These are phyloP conservation scores for Falcaria lacertinaria DNA, from an alignment of 2,888 invertebrate genomes.

Conservation along the genomic window DNA sequence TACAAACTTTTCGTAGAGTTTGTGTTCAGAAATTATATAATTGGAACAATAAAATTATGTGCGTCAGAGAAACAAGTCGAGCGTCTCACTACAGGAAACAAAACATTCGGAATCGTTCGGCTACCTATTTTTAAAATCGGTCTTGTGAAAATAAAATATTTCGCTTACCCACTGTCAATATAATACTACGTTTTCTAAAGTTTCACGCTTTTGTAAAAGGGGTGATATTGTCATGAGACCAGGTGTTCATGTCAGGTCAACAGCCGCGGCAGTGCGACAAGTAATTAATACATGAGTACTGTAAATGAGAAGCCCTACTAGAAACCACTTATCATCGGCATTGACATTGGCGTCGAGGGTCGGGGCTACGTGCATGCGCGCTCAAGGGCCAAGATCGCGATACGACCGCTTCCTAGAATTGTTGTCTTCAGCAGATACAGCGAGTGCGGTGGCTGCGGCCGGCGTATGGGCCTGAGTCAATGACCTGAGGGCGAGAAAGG, in stretches of 20 bases:
- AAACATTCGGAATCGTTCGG: constrained; percentile 22
- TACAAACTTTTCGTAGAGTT: too few relatives aligned
- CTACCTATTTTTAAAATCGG: constrained; percentile 41
- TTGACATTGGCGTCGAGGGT: constrained; percentile 62
- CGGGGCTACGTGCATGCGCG: constrained; percentile 24
- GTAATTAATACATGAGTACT: constrained; percentile 11
- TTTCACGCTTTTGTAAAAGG: constrained; percentile 19
- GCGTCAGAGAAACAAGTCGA: constrained; percentile 23
- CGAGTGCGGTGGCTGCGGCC: constrained; percentile 28
- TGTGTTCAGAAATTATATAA: not conserved
- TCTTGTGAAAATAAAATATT: constrained; percentile 32
- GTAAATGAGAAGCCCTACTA: not conserved
- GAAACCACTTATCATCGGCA: constrained; percentile 45
- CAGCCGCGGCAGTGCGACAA: constrained; percentile 37
- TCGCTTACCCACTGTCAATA: too few relatives aligned
- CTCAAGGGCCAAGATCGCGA: constrained; percentile 55
- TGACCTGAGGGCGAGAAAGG: constrained; percentile 69
- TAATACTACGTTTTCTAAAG: constrained; percentile 8
- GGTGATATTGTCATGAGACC: constrained; percentile 26
- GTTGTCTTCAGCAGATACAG: constrained; percentile 58
- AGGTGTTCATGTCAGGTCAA: constrained; percentile 50
- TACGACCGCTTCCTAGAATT: constrained; percentile 56
- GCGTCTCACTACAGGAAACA: constrained; percentile 34
- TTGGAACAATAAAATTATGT: constrained; percentile 1
- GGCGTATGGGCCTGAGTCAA: constrained; percentile 62